These are phyloP conservation scores for Dynastes hyllus DNA, from an alignment of 2,888 invertebrate species.

Conservation along the genomic window DNA sequence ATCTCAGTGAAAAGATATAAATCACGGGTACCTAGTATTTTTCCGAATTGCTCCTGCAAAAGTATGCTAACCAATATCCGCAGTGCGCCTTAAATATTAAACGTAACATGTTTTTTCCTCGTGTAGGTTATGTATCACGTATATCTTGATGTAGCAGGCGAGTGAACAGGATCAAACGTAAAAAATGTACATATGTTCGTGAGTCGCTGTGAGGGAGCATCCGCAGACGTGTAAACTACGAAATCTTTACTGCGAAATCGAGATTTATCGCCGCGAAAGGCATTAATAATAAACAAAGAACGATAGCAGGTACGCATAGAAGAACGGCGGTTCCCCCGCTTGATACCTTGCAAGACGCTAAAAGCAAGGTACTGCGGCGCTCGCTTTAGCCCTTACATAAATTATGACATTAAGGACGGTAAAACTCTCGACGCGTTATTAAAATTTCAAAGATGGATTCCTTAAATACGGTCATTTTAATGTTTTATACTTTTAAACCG, in stretches of 20 bases:
- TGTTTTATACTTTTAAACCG: conserved; percentile 64
- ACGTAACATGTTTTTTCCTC: background rate
- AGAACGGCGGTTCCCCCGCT: background rate
- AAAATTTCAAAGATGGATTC: conserved; percentile 61
- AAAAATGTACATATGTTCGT: background rate
- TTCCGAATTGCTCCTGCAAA: background rate
- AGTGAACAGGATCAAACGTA: conserved; percentile 16
- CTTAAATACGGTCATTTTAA: conserved; percentile 64
- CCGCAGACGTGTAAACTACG: background rate
- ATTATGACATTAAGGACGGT: conserved; percentile 63
- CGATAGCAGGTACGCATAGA: background rate
- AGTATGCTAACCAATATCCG: conserved; percentile 2
- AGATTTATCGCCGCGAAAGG: conserved; percentile 38
- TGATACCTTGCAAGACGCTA: background rate
- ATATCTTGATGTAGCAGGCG: background rate
- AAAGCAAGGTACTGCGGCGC: background rate
- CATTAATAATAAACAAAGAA: conserved; percentile 37
- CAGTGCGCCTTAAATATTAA: conserved; percentile 2
- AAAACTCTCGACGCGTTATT: conserved; percentile 64
- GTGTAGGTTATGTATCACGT: background rate
- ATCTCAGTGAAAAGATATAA: no score
- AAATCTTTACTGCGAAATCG: conserved; percentile 29
- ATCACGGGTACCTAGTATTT: no score
- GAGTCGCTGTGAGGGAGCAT: background rate
- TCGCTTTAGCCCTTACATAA: conserved; percentile 59